phyloP scores from a whole-genome alignment of 2,113 vertebrate genomes.

The Porphyrio hochstetteri region DNA sequence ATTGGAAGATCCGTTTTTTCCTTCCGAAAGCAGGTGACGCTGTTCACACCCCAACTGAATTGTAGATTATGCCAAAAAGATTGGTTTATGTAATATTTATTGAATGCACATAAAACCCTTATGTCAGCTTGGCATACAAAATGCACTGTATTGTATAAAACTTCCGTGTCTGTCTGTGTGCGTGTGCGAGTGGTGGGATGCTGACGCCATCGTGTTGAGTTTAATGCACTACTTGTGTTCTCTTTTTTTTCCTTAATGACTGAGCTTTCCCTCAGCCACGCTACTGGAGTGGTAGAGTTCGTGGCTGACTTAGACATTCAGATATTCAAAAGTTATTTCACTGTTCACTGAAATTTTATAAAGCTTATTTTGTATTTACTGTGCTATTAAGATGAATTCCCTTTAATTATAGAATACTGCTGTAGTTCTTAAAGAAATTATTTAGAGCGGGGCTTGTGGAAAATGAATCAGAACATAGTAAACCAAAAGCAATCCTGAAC shows the following conservation, averaged over 20 bases:
- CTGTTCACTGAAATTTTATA: slow-evolving; percentile 66
- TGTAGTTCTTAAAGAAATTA: slow-evolving; percentile 59
- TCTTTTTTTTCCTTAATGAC: slow-evolving; percentile 3
- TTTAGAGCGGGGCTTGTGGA: slow-evolving; percentile 56
- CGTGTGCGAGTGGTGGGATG: not conserved
- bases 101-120: slow-evolving; percentile 53
- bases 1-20: slow-evolving; percentile 13
- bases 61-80: slow-evolving; percentile 57
- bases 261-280: slow-evolving; percentile 39
- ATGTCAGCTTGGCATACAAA: slow-evolving; percentile 50
- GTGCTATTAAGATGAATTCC: slow-evolving; percentile 58
- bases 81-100: slow-evolving; percentile 55
- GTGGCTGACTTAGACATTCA: slow-evolving; percentile 61
- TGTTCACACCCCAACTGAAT: slow-evolving; percentile 17
- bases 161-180: not conserved
- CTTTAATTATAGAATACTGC: slow-evolving; percentile 59
- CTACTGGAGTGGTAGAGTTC: slow-evolving; percentile 53
- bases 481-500: slow-evolving; percentile 58
- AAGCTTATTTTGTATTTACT: slow-evolving; percentile 69
- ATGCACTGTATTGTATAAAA: slow-evolving; percentile 67
- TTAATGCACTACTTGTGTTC: slow-evolving; percentile 57
- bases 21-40: not conserved
- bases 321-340: slow-evolving; percentile 51
- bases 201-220: slow-evolving; percentile 20
- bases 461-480: slow-evolving; percentile 29